Evolutionary conservation across 2,113 vertebrate species (phyloP).

Genomic region (Asarcornis scutulata): DNA sequence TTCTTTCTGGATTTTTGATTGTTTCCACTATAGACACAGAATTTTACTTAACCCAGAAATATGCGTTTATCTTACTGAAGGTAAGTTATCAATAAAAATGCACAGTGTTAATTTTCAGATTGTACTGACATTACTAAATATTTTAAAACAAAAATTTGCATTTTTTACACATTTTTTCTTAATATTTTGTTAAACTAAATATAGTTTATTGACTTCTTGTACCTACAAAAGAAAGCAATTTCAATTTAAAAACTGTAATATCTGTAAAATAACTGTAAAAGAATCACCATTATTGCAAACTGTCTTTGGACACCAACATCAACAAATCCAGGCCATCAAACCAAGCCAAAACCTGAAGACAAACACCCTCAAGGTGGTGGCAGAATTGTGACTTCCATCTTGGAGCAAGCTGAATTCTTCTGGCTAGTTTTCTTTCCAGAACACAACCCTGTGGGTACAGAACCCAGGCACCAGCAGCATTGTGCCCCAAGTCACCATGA

Average conservation of each 20-base stretch:
- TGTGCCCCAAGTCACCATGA: too few relatives aligned
- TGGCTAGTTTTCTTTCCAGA: too few relatives aligned
- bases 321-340: not conserved
- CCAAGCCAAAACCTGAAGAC: not conserved
- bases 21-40: not conserved
- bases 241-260: not conserved
- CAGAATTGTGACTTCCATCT: not conserved
- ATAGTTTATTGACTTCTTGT: not conserved
- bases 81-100: not conserved
- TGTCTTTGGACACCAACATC: accelerated
- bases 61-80: not conserved
- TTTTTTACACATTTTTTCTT: not conserved
- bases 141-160: not conserved
- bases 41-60: not conserved
- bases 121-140: not conserved
- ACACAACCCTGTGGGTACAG: too few relatives aligned
- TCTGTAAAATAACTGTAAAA: too few relatives aligned
- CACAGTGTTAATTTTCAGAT: not conserved
- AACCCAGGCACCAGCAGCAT: too few relatives aligned
- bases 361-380: accelerated
- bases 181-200: not conserved
- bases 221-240: accelerated
- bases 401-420: not conserved
- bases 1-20: not conserved
- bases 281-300: not conserved